These are phyloP conservation scores for Allobates femoralis DNA, from an alignment of 2,797 vertebrate genomes.

Conservation along the genomic window DNA sequence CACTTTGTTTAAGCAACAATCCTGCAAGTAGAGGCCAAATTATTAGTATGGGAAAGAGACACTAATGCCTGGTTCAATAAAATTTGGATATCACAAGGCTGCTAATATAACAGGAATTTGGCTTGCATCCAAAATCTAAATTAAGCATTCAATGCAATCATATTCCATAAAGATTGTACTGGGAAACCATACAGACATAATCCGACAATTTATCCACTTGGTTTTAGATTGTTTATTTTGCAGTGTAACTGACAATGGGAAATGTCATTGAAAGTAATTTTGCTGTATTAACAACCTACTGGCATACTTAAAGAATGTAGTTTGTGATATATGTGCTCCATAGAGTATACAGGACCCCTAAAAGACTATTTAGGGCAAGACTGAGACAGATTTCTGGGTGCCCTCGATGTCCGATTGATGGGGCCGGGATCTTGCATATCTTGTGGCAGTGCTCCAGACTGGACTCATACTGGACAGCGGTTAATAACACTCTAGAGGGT, in stretches of 20 bases:
- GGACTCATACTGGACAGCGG: too few species aligned
- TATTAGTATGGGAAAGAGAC: conserved; percentile 35
- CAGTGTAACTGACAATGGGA: conserved; percentile 20
- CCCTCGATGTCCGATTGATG: too few species aligned
- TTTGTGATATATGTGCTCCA: too few species aligned
- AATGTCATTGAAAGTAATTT: conserved; percentile 42
- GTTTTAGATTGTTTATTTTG: conserved; percentile 25
- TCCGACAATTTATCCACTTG: conserved; percentile 19
- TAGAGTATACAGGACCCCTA: too few species aligned
- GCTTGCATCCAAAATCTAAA: conserved; percentile 22
- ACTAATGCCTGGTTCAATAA: not conserved
- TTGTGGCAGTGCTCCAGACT: too few species aligned
- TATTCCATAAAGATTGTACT: conserved; percentile 26
- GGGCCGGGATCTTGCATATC: too few species aligned
- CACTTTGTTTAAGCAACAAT: not conserved
- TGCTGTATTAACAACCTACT: conserved; percentile 37
- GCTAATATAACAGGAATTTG: conserved; percentile 26
- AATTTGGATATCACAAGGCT: conserved; percentile 13
- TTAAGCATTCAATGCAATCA: conserved; percentile 21
- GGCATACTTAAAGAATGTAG: not conserved
- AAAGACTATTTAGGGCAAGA: too few species aligned
- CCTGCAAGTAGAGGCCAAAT: not conserved
- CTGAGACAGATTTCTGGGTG: too few species aligned
- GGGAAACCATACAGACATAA: conserved; percentile 33
- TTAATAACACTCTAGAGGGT: too few species aligned